Base-by-base conservation (phyloP, 2,888 invertebrate species). In the Glyphotaelius pellucidus region DNA sequence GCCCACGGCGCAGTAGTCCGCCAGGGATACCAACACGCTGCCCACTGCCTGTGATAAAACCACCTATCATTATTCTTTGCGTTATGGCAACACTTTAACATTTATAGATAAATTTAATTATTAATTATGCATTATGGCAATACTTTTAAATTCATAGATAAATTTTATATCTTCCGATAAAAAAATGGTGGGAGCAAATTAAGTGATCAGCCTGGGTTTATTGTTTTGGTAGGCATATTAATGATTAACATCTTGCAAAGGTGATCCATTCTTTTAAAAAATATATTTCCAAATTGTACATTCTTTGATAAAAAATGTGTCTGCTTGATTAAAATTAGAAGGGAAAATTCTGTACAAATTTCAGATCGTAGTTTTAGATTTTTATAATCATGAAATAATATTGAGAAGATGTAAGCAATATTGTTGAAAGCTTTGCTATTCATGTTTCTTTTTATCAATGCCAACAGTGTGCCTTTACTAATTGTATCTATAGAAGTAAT, bases 1-100 rank as follows among this genome's bases (percentile, higher is more conserved):
- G 94, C 99, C 99, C 95, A 98, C 97, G 93, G 99, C 98, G 95
- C 98, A 97, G 96, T 99, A 99, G 96, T 99, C 99, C 93, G 99
- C 99, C 94, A 99, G 96, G 94, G 98, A 98, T 94, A 98, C 96
- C 96, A 98, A 98, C 95, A 97, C 97, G 94, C 98, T 97, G 94
- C 98, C 98, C 98, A 97, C 96, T 94, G 95, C 95, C 96, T 97
- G 95, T 86, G 79, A 32, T n/a, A 88, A 88, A 30, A 88, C 25
- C 25, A 67, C 0, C 32, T 19, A 30, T 85, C n/a, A 86, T 42
- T 86, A 86, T 47, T 25, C 3, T 9, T 11, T 25, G 25, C 19
- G 1, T 15, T 35, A 83, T 15, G 15, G 35, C 25, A 32, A 35
- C 35, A 32, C 3, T 31, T 81, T 31, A 19, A 81, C 81, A 81